phyloP scores from a whole-genome alignment of 2,888 invertebrate genomes.

The Lordiphosa andalusiaca region DNA sequence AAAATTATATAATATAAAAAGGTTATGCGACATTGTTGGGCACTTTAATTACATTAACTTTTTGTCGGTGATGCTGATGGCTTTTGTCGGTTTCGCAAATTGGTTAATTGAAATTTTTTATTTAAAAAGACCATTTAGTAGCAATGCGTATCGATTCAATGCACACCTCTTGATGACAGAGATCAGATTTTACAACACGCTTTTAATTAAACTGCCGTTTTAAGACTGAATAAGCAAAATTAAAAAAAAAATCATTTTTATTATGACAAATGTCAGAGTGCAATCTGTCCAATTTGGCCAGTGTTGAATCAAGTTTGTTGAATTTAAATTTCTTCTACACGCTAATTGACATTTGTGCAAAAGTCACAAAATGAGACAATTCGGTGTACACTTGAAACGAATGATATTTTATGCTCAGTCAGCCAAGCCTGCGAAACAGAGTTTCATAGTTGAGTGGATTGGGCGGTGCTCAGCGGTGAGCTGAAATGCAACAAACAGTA shows the following conservation, averaged over 20 bases:
- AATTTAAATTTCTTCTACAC: conserved; percentile 7
- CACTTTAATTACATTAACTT: conserved; percentile 29
- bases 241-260: too few species aligned
- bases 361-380: not conserved
- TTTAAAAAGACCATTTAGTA: conserved; percentile 27
- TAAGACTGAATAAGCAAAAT: not conserved
- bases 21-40: conserved; percentile 25
- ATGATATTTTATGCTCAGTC: not conserved
- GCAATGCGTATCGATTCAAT: conserved; percentile 28
- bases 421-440: too few species aligned
- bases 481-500: too few species aligned
- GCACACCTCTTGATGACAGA: conserved; percentile 6
- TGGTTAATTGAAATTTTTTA: conserved; percentile 45
- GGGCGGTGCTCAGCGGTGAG: too few species aligned
- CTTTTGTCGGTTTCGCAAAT: conserved; percentile 31
- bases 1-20: conserved; percentile 26
- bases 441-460: too few species aligned
- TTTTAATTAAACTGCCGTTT: conserved; percentile 24
- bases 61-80: conserved; percentile 1
- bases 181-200: conserved; percentile 18
- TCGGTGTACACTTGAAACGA: not conserved
- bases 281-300: conserved; percentile 2
- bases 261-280: conserved; percentile 41
- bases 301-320: conserved; percentile 24
- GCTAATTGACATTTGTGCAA: conserved; percentile 10